Evolutionary conservation across 2,888 invertebrate genomes (phyloP), one percentile per base, ranked within the genome.

Genomic region (Oscheius sp.): DNA sequence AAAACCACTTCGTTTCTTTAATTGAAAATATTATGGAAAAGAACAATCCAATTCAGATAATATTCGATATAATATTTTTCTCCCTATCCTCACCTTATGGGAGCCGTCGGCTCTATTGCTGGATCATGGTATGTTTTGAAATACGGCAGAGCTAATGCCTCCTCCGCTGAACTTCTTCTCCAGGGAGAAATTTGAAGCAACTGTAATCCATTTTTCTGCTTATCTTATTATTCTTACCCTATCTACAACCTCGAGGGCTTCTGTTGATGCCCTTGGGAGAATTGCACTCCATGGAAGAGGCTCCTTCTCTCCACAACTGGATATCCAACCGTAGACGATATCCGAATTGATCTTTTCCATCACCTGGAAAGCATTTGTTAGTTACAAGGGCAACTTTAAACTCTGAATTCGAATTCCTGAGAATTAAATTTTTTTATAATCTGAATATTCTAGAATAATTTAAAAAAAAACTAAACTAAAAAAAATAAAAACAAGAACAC

Each of bases 41-140:
- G 36, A 9, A 36, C 14, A 14, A 8, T 9, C 36, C 14, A 36
- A 36, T 36, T 36, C 36, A 14, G 36, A 9, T 36, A 9, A n/a
- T n/a, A n/a, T n/a, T n/a, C n/a, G n/a, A n/a, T n/a, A n/a, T n/a
- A 8, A 9, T 36, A 9, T 24, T 36, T 26, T 6, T n/a, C 47
- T 17, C 6, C 8, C 20, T 17, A n/a, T 47, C 22, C 61, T 22
- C n/a, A 77, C 76, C 73, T 59, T 32, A 72, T 65, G 0, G 74
- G 71, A 70, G 73, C 73, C 3, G 86, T 81, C 3, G 87, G 87
- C 70, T 88, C 88, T 75, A 87, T 86, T 62, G 85, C 85, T 2
- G 87, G 86, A 70, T 88, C 88, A 68, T 88, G 88, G 71, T 88
- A 89, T 50, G 86, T 85, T 50, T 85, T 84, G 59, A 89, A 80